Evolutionary conservation across 2,797 vertebrate genomes (phyloP).

Genomic region (Antennarius maculatus): DNA sequence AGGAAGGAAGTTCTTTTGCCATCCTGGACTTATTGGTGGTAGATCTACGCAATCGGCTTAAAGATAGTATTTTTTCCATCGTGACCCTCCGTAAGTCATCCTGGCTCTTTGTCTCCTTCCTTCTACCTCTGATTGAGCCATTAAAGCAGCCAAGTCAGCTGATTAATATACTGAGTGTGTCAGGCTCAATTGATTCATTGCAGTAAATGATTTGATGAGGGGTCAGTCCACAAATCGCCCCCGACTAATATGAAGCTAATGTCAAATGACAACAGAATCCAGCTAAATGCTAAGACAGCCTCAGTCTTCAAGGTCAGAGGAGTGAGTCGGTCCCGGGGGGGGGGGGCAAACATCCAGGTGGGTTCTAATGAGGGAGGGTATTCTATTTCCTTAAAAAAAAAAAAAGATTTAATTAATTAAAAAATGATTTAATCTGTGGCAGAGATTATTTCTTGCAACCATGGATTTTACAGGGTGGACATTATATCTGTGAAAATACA

Average conservation of each 20-base stretch:
- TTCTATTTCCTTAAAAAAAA: too few relatives aligned
- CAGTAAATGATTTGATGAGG: slow-evolving; percentile 77
- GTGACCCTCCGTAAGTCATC: slow-evolving; percentile 37
- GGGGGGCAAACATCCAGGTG: not conserved
- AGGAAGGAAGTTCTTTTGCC: not conserved
- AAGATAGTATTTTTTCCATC: slow-evolving; percentile 40
- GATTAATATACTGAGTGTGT: slow-evolving; percentile 76
- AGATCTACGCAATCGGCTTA: slow-evolving; percentile 19
- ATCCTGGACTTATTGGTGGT: slow-evolving; percentile 12
- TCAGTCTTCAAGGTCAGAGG: slow-evolving; percentile 59
- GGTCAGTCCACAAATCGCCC: slow-evolving; percentile 75
- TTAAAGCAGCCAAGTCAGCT: slow-evolving; percentile 64
- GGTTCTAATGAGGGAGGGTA: too few relatives aligned
- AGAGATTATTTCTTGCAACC: too few relatives aligned
- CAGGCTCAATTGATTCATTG: slow-evolving; percentile 74
- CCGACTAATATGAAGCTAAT: slow-evolving; percentile 74
- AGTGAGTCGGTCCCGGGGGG: slow-evolving; percentile 12
- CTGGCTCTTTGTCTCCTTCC: slow-evolving; percentile 31
- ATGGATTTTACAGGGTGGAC: too few relatives aligned
- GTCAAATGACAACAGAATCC: slow-evolving; percentile 74
- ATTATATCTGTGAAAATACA: too few relatives aligned
- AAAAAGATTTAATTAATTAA: too few relatives aligned
- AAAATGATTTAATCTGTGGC: too few relatives aligned
- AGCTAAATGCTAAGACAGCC: slow-evolving; percentile 37
- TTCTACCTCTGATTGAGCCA: slow-evolving; percentile 64